A percentile compares a stretch with the other conserved stretches of the same genome.
phyloP scores from a whole-genome alignment of 2,888 invertebrate species.

The Cyclophora punctaria region DNA sequence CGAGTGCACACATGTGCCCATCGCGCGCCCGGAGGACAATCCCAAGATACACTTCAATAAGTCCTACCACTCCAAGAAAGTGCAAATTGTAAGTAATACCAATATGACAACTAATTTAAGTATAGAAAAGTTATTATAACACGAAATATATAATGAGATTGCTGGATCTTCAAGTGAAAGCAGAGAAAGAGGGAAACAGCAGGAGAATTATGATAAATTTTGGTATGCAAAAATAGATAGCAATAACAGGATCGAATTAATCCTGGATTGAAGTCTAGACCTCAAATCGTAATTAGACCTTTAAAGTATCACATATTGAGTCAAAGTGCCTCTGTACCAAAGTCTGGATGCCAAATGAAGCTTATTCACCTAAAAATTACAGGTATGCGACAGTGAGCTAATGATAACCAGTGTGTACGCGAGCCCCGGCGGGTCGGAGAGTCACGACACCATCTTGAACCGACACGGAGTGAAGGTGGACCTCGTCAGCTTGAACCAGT shows the following conservation, averaged over 20 bases:
- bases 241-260: too few relatives aligned
- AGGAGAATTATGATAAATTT: too few relatives aligned
- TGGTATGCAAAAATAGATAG: too few relatives aligned
- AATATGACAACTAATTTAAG: too few relatives aligned
- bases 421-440: constrained; percentile 44
- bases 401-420: constrained; percentile 56
- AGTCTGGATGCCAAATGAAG: background rate
- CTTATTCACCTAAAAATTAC: background rate
- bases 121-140: too few relatives aligned
- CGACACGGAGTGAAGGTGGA: constrained; percentile 54
- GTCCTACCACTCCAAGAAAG: constrained; percentile 65
- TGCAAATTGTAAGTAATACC: constrained; percentile 52
- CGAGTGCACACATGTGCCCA: constrained; percentile 62
- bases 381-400: constrained; percentile 61
- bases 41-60: constrained; percentile 63
- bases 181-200: too few relatives aligned
- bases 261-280: background rate
- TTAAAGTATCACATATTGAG: background rate
- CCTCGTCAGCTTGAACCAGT: constrained; percentile 50
- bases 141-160: too few relatives aligned
- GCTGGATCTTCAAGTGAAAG: too few relatives aligned
- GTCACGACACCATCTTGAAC: constrained; percentile 50
- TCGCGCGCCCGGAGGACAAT: constrained; percentile 56
- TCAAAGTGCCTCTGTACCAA: background rate
- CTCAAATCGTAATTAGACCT: background rate